A percentile compares a stretch with the other conserved stretches of the same genome.
phyloP scores from a whole-genome alignment of 2,113 vertebrate genomes.

The Cathartes aura region DNA sequence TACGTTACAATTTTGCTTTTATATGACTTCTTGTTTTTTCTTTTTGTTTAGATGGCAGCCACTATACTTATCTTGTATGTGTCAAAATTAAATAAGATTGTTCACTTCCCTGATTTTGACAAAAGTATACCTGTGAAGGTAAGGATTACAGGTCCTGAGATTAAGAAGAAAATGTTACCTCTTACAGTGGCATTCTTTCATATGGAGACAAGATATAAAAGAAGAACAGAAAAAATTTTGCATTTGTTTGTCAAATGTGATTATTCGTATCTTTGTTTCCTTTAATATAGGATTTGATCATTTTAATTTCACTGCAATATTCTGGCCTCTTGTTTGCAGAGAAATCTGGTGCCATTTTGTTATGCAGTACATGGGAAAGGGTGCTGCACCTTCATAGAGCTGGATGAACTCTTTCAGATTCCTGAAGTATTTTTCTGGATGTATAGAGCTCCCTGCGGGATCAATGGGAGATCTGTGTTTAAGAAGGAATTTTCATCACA shows the following conservation, averaged over 20 bases:
- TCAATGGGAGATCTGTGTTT: not conserved
- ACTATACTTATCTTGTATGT: slow-evolving; percentile 81
- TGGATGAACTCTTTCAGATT: not conserved
- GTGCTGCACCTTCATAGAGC: not conserved
- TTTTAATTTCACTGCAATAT: not conserved
- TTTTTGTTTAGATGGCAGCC: slow-evolving; percentile 75
- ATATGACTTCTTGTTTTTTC: not conserved
- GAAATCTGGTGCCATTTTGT: not conserved
- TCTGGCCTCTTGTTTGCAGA: not conserved
- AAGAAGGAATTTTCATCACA: not conserved
- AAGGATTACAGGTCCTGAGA: not conserved
- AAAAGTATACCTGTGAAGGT: slow-evolving; percentile 79
- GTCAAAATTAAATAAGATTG: slow-evolving; percentile 76
- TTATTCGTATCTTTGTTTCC: not conserved
- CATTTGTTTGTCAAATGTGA: not conserved
- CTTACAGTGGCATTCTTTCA: not conserved
- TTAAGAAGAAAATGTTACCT: not conserved
- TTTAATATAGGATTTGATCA: not conserved
- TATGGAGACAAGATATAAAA: not conserved
- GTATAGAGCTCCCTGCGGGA: not conserved
- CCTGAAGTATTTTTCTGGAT: not conserved
- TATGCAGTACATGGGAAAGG: not conserved
- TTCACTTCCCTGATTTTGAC: slow-evolving; percentile 83
- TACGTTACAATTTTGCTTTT: not conserved
- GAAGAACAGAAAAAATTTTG: not conserved